Percentiles rank a stretch among this genome's conserved stretches.
These are phyloP conservation scores for Seira musarum DNA, from an alignment of 2,888 invertebrate species.

Conservation along the genomic window DNA sequence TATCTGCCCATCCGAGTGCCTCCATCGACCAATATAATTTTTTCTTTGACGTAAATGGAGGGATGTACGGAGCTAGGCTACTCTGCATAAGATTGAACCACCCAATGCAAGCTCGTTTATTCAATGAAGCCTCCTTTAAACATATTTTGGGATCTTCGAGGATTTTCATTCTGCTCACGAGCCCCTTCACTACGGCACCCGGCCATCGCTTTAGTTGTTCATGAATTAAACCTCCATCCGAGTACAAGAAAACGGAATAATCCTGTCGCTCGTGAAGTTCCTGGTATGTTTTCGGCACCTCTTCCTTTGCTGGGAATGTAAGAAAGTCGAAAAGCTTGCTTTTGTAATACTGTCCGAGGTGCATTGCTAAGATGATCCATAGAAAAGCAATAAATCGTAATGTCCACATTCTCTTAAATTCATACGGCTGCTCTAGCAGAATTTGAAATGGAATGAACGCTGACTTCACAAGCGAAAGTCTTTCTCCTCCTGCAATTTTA, in stretches of 20 bases:
- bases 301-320: constrained; percentile 35
- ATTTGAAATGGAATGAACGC: not conserved
- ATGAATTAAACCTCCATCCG: constrained; percentile 29
- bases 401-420: not conserved
- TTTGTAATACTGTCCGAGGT: constrained; percentile 30
- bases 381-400: constrained; percentile 1
- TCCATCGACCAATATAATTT: too few relatives aligned
- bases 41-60: too few relatives aligned
- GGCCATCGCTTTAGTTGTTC: constrained; percentile 24
- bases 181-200: not conserved
- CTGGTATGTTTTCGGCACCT: constrained; percentile 21
- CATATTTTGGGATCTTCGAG: not conserved
- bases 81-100: constrained; percentile 26
- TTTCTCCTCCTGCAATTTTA: not conserved
- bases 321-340: constrained; percentile 48
- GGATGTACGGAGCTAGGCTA: too few relatives aligned
- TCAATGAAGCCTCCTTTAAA: not conserved
- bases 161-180: constrained; percentile 3
- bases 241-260: constrained; percentile 29
- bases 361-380: constrained; percentile 28
- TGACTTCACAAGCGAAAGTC: not conserved
- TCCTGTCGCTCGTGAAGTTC: constrained; percentile 24
- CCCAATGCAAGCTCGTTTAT: constrained; percentile 16
- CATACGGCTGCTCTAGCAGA: constrained; percentile 18
- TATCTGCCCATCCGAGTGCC: too few relatives aligned